These are phyloP conservation scores for Balaenoptera acutorostrata DNA, from an alignment of 2,113 vertebrate genomes.

Conservation along the genomic window DNA sequence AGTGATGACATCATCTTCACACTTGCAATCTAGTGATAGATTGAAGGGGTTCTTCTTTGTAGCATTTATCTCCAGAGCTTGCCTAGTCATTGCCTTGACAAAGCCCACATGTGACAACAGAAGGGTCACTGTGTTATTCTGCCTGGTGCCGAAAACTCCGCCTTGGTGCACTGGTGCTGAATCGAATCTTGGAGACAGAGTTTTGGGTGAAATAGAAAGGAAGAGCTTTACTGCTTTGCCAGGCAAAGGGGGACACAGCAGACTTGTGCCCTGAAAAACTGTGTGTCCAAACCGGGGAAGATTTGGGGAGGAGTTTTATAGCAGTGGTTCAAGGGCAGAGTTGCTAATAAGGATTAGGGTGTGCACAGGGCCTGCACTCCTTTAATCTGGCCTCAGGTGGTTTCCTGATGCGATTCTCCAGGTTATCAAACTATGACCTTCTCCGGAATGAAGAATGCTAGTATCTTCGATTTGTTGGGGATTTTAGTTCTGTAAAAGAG, in stretches of 20 bases:
- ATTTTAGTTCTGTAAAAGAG: not conserved
- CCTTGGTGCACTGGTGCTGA: not conserved
- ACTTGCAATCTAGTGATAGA: not conserved
- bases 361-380: not conserved
- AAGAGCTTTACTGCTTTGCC: not conserved
- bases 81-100: not conserved
- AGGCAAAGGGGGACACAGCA: not conserved
- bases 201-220: not conserved
- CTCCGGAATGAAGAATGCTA: not conserved
- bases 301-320: not conserved
- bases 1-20: not conserved
- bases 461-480: not conserved
- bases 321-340: not conserved
- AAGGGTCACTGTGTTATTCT: not conserved
- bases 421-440: not conserved
- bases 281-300: not conserved
- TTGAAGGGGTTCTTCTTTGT: not conserved
- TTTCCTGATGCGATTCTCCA: not conserved
- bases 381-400: not conserved
- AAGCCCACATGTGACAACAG: rapidly evolving
- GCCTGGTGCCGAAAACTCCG: not conserved
- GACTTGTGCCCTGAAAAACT: not conserved
- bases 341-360: not conserved
- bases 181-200: not conserved
- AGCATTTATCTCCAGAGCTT: not conserved